Percentiles rank a stretch among this genome's conserved stretches.
phyloP scores from a whole-genome alignment of 2,888 invertebrate species.

The Epistrophella euchroma region DNA sequence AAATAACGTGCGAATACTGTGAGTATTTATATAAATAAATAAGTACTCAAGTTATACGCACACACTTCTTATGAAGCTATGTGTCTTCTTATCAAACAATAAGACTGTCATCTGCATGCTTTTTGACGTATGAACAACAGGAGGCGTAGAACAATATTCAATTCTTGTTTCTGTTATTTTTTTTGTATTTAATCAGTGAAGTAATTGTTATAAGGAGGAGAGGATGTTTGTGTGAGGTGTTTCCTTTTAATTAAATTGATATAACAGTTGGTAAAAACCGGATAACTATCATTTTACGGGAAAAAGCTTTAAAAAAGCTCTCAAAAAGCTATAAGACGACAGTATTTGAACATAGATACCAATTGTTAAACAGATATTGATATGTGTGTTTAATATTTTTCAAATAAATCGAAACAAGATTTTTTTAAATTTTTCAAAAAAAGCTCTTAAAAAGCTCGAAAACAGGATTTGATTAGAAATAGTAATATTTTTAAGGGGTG shows the following conservation, averaged over 20 bases:
- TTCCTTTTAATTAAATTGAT: not conserved
- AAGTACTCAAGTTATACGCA: conserved; percentile 47
- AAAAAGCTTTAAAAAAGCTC: not conserved
- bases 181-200: conserved; percentile 6
- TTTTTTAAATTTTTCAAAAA: no score
- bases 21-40: conserved; percentile 56
- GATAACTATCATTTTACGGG: not conserved
- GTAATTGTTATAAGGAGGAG: not conserved
- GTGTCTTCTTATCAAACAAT: conserved; percentile 62
- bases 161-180: not conserved
- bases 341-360: no score
- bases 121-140: conserved; percentile 1
- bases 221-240: not conserved
- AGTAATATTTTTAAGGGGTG: no score
- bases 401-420: no score
- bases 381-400: no score
- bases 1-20: conserved; percentile 63
- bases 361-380: no score
- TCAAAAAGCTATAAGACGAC: no score
- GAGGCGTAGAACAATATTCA: conserved; percentile 10
- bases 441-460: no score
- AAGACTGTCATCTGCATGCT: conserved; percentile 64
- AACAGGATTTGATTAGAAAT: no score
- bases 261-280: not conserved
- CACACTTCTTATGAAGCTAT: conserved; percentile 28